phyloP scores from a whole-genome alignment of 2,888 invertebrate species.

The Ligdia adustata region DNA sequence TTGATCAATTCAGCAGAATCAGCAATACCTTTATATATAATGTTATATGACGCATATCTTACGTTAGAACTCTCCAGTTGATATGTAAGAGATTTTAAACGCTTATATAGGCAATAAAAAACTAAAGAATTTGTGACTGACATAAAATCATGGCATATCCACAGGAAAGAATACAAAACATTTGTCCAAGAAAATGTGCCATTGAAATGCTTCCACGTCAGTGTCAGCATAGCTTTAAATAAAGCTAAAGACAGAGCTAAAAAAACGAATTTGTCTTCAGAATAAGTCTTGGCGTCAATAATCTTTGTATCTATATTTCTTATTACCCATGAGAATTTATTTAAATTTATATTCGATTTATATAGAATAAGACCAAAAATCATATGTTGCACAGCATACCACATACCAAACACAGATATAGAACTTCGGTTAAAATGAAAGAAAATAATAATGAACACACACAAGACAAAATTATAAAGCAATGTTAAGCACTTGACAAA shows the following conservation, averaged over 20 bases:
- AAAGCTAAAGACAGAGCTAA: background rate
- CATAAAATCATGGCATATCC: background rate
- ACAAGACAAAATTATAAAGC: background rate
- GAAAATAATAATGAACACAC: background rate
- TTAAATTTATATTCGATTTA: background rate
- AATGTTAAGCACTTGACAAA: background rate
- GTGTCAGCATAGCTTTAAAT: background rate
- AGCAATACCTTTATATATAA: constrained; percentile 4
- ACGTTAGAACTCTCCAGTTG: background rate
- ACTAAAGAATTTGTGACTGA: background rate
- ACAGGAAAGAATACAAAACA: background rate
- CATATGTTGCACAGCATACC: background rate
- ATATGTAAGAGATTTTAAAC: background rate
- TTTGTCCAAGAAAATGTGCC: background rate
- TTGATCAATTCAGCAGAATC: constrained; percentile 4
- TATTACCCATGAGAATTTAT: background rate
- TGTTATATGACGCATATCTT: background rate
- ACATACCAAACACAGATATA: background rate
- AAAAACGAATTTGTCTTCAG: background rate
- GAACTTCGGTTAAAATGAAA: background rate
- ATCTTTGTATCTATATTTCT: background rate
- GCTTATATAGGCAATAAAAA: background rate
- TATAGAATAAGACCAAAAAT: background rate
- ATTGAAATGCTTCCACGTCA: background rate
- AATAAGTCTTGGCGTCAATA: background rate